Percentiles rank a stretch among this genome's conserved stretches.
These are phyloP conservation scores for Pegoplata infirma DNA, from an alignment of 2,888 invertebrate species.

Conservation along the genomic window DNA sequence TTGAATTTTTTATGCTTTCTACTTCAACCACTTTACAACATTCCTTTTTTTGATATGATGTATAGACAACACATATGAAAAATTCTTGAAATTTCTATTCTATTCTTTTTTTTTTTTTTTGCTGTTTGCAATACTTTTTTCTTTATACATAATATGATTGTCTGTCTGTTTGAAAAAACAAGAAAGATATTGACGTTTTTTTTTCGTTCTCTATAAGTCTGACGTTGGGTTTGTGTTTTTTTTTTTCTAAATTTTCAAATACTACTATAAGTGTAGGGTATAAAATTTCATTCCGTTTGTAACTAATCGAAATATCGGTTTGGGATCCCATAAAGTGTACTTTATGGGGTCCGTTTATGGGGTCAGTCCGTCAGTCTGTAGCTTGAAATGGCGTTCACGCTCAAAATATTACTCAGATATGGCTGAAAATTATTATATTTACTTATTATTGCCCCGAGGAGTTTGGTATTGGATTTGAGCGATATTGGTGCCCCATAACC, in stretches of 20 bases:
- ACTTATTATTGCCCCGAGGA: no score
- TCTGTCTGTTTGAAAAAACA: not conserved
- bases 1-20: not conserved
- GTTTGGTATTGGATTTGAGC: no score
- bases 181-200: slow-evolving; percentile 33
- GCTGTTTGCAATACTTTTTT: not conserved
- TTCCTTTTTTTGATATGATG: slow-evolving; percentile 23
- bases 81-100: slow-evolving; percentile 48
- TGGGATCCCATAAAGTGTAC: no score
- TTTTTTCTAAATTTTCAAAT: not conserved
- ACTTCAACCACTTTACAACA: slow-evolving; percentile 40
- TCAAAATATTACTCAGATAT: no score
- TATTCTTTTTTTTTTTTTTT: not conserved
- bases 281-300: no score
- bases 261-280: not conserved
- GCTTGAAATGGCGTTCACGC: no score
- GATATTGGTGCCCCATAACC: no score
- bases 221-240: slow-evolving; percentile 8
- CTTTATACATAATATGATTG: not conserved
- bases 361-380: no score
- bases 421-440: no score
- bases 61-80: slow-evolving; percentile 41
- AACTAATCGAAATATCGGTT: no score
- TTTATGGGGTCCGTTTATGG: no score
- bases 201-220: slow-evolving; percentile 1